Evolutionary conservation across 1,140 invertebrate species (phyloP), one percentile per base, ranked within the genome.

Genomic region (Dendrolimus punctatus): DNA sequence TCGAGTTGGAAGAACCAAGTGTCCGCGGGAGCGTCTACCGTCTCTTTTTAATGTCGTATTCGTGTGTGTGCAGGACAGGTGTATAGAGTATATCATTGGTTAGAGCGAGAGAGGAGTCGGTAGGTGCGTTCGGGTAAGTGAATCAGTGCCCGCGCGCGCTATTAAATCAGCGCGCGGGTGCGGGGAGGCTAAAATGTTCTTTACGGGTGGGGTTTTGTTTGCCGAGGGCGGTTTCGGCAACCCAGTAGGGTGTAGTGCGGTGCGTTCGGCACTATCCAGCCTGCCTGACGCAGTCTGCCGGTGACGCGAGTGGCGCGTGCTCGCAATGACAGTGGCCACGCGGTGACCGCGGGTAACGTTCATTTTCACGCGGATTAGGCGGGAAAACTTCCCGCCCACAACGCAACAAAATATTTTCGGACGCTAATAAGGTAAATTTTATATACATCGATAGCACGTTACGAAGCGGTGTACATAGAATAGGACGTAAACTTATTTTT

Each of bases 111-210:
- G 71, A 77, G 80, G 62, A 59, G 55, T 60, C 56, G 60, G 71
- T 73, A 76, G 77, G 82, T 76, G 82, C 73, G 79, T 84, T 84
- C 77, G 66, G 71, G 66, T 86, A 86, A 86, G 75, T 86, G 83
- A 86, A 86, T 86, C 83, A 86, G 80, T 86, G 83, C 80, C 80
- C 78, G 79, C 80, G 82, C 67, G 77, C 66, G 79, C 72, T 84
- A 86, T 86, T 85, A 85, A 85, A 85, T 85, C 82, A 85, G 75
- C 71, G 68, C 78, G 77, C 72, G 76, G 77, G 81, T 65, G 73
- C 62, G 73, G 73, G 78, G 74, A 66, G 64, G 70, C 76, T 80
- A 85, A 85, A 85, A 81, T 80, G 76, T 72, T 81, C 80, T 83
- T 80, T 80, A 81, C 68, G 80, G 82, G 82, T 78, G 79, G 83